Evolutionary conservation across 2,888 invertebrate genomes (phyloP), one percentile per base, ranked within the genome.

Genomic region (Anagyrus pseudococci): DNA sequence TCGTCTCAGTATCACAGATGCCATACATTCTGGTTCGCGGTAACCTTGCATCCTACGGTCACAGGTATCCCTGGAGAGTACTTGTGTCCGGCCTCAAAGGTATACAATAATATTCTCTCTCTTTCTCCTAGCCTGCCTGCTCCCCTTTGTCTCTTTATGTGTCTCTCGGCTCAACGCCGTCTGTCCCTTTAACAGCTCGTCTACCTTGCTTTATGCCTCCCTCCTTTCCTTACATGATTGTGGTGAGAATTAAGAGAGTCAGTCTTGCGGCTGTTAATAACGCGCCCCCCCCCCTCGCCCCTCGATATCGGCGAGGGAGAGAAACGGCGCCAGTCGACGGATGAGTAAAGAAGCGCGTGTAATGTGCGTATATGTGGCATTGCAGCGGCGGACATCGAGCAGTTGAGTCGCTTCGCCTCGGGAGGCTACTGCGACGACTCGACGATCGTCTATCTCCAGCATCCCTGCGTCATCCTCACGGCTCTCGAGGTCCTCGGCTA

Each of bases 1-100:
- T 37, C 15, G 33, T 33, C 52, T 56, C 58, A 71, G 67, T 70
- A 71, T 71, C 70, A 77, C 76, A 78, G 77, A 93, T 93, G 93
- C 93, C 93, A 85, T 93, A 93, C 88, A 91, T 93, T 86, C 85
- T 93, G 85, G 91, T 93, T 77, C 88, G 93, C 82, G 93, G 93
- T 83, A 93, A 93, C 85, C 86, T 93, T 79, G 91, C 92, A 82
- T 91, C 93, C 53, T 92, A 92, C 82, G 90, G 91, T 84, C 90
- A 92, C 84, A 89, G 89, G 84, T 90, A 91, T 84, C 92, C 92
- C 81, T 93, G 92, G 92, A 87, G 92, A 82, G 93, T 93, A 73
- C 86, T 92, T 79, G 93, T 93, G 73, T 92, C 92, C 75, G 93
- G 93, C 81, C 84, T 93, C 75, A 92, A 92, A 89, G 89, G 90